phyloP scores from a whole-genome alignment of 2,797 vertebrate species.

The Brachymystax lenok region DNA sequence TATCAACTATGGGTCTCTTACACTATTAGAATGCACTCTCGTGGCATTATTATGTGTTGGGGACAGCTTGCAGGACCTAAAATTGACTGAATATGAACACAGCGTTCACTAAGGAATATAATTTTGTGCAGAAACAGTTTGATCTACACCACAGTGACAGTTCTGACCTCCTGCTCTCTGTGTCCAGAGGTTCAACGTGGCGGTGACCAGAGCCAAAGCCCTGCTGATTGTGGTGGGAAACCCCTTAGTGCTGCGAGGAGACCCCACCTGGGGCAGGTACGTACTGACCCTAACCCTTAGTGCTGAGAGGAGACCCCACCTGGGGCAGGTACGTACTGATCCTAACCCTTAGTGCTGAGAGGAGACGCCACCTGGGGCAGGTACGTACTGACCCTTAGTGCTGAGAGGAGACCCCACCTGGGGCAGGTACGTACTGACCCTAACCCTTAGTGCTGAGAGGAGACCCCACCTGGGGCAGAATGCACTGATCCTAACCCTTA shows the following conservation, averaged over 20 bases:
- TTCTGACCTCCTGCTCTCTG: not conserved
- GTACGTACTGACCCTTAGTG: conserved; percentile 59
- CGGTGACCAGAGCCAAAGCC: conserved; percentile 90
- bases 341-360: conserved; percentile 74
- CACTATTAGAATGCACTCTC: too few species aligned
- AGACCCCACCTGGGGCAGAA: not conserved
- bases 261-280: conserved; percentile 82
- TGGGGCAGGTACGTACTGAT: too few species aligned
- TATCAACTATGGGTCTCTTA: too few species aligned
- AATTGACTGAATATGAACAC: too few species aligned
- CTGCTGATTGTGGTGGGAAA: conserved; percentile 93
- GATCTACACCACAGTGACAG: not conserved
- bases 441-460: too few species aligned
- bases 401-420: not conserved
- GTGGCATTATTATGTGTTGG: too few species aligned
- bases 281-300: conserved; percentile 54
- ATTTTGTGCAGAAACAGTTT: not conserved
- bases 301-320: conserved; percentile 76
- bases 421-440: too few species aligned
- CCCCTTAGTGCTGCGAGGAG: conserved; percentile 79
- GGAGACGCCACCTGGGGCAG: conserved; percentile 79
- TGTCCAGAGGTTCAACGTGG: conserved; percentile 90
- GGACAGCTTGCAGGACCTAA: too few species aligned
- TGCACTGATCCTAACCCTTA: too few species aligned
- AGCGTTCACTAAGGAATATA: too few species aligned